Percentiles rank a stretch among this genome's conserved stretches.
These are phyloP conservation scores for Arvicanthis niloticus DNA, from an alignment of 2,113 vertebrate species.

Conservation along the genomic window DNA sequence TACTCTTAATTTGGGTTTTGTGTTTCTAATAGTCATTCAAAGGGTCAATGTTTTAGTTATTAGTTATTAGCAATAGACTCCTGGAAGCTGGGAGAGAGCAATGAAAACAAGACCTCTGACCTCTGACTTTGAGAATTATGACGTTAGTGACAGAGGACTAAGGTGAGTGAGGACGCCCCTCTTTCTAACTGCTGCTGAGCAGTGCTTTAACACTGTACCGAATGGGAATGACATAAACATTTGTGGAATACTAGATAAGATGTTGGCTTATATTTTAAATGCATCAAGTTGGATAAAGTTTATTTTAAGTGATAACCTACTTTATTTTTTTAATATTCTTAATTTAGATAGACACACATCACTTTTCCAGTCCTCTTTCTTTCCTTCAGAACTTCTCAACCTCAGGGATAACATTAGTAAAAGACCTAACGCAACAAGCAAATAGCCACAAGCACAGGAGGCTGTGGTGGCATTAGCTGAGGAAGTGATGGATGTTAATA, in stretches of 20 bases:
- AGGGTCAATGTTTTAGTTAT: not conserved
- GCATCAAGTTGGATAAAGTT: not conserved
- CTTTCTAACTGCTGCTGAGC: not conserved
- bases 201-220: not conserved
- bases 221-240: not conserved
- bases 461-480: not conserved
- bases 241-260: not conserved
- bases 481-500: not conserved
- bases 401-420: not conserved
- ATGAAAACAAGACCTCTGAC: not conserved
- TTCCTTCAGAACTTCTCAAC: not conserved
- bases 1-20: not conserved
- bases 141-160: not conserved
- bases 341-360: not conserved
- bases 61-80: not conserved
- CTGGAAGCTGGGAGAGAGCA: not conserved
- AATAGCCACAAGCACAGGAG: not conserved
- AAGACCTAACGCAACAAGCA: not conserved
- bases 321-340: not conserved
- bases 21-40: slow-evolving; percentile 24
- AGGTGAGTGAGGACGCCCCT: not conserved
- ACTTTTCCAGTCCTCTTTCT: not conserved
- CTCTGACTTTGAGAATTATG: not conserved
- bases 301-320: not conserved
- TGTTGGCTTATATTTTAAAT: not conserved